Base-by-base conservation (phyloP, 92 coral and sea anemone genomes). In the Porites rus region DNA sequence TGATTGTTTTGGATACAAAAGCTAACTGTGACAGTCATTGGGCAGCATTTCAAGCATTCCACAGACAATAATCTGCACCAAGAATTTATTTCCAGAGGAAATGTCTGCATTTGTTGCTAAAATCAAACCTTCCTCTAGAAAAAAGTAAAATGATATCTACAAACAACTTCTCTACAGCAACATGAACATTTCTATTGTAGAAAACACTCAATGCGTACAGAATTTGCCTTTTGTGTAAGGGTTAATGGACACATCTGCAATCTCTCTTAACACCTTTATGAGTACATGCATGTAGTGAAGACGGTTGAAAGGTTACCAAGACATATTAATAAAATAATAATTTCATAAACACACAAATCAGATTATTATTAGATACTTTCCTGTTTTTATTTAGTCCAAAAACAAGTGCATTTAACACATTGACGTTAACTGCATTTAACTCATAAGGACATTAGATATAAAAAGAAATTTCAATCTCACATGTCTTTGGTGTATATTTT, bases 1-100 rank as follows among this genome's bases (percentile, higher is more conserved):
- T 38, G 46, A 38, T 38, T 38, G 6, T 38, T 38, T 38, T 38
- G 46, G 46, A 38, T 38, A 38, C 0, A 38, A 38, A 38, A 38
- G 46, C 46, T 4, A 38, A 38, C 6, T 60, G 28, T 2, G 31
- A 17, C 68, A 60, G 12, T 77, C 69, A 61, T 2, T 11, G 69
- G 51, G 69, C 1, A 80, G 24, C 67, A 70, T 69, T 69, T 3
- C 77, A 54, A 11, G 59, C 59, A 81, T 81, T 69, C 86, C 69
- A 58, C 24, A 61, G 18, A 60, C 53, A 77, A 25, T 22, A 10
- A 10, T 22, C 9, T 25, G 67, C 56, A 46, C 19, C 8, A 58
- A 56, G 24, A 7, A 28, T 12, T n/a, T 19, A 21, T 43, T 16
- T 11, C 10, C 13, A 10, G 0, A 18, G 69, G 16, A 20, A 58